These are phyloP conservation scores for Diplodus sargus DNA, from an alignment of 2,797 vertebrate species.

Conservation along the genomic window DNA sequence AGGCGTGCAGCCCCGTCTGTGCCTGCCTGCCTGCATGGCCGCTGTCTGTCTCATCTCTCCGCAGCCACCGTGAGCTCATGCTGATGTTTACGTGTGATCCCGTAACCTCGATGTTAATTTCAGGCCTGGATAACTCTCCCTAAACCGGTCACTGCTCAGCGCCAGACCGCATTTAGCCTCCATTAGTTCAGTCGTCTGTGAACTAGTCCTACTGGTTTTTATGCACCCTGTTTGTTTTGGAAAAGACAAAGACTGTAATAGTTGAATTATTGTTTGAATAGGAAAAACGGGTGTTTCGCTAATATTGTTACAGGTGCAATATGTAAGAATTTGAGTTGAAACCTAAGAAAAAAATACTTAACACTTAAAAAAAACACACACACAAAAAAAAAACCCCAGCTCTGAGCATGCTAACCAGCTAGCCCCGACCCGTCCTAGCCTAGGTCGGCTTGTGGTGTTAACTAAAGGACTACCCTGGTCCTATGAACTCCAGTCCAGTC, in stretches of 20 bases:
- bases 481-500: too few relatives aligned
- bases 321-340: too few relatives aligned
- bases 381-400: too few relatives aligned
- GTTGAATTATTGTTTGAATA: background rate
- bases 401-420: too few relatives aligned
- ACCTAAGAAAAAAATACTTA: too few relatives aligned
- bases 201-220: background rate
- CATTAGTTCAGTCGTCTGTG: too few relatives aligned
- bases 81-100: slow-evolving; percentile 10
- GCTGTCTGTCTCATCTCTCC: background rate
- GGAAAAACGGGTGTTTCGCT: background rate
- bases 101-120: slow-evolving; percentile 6
- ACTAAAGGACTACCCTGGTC: too few relatives aligned
- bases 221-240: background rate
- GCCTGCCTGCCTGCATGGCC: background rate
- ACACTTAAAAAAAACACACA: too few relatives aligned
- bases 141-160: background rate
- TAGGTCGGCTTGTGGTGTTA: too few relatives aligned
- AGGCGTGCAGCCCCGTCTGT: too few relatives aligned
- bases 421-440: too few relatives aligned
- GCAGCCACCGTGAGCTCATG: background rate
- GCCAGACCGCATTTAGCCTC: background rate
- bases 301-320: background rate
- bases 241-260: too few relatives aligned
- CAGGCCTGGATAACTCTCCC: slow-evolving; percentile 21